Percentiles rank a stretch among this genome's conserved stretches.
These are phyloP conservation scores for Paralichthys olivaceus DNA, from an alignment of 2,113 vertebrate genomes.

Conservation along the genomic window DNA sequence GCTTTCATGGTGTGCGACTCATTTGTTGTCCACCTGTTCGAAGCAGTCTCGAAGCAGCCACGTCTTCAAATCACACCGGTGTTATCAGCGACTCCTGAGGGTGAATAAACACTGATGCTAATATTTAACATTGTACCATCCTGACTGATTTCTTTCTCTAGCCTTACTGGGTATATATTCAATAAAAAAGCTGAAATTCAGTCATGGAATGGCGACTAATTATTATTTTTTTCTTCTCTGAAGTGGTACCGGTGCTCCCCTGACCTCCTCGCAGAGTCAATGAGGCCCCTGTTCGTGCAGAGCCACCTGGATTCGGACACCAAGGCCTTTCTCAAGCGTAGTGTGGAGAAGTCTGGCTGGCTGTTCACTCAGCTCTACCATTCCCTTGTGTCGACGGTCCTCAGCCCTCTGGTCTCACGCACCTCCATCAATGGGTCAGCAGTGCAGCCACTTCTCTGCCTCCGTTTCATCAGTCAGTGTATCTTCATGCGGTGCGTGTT, in stretches of 20 bases:
- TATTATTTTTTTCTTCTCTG: background rate
- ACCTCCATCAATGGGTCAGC: constrained; percentile 98
- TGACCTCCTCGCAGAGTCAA: constrained; percentile 88
- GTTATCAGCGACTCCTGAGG: too few relatives aligned
- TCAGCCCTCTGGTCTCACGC: constrained; percentile 94
- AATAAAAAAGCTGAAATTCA: background rate
- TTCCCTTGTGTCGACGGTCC: constrained; percentile 92
- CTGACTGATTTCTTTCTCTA: too few relatives aligned
- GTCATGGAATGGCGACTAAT: background rate
- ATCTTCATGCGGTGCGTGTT: background rate
- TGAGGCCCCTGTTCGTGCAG: constrained; percentile 90
- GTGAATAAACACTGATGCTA: too few relatives aligned
- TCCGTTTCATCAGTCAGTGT: background rate
- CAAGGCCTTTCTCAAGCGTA: constrained; percentile 90
- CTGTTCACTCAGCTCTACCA: constrained; percentile 97
- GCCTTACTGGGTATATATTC: too few relatives aligned
- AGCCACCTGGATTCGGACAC: constrained; percentile 92
- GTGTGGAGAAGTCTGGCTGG: constrained; percentile 96
- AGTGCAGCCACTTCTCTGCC: accelerated
- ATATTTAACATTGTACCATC: too few relatives aligned
- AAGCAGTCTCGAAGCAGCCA: too few relatives aligned
- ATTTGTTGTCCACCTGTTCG: too few relatives aligned
- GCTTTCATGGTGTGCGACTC: too few relatives aligned
- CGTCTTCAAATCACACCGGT: too few relatives aligned
- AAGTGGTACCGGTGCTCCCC: constrained; percentile 94